A percentile compares a stretch with the other conserved stretches of the same genome.
These are phyloP conservation scores for Syrrhaptes paradoxus DNA, from an alignment of 2,113 vertebrate species.

Conservation along the genomic window DNA sequence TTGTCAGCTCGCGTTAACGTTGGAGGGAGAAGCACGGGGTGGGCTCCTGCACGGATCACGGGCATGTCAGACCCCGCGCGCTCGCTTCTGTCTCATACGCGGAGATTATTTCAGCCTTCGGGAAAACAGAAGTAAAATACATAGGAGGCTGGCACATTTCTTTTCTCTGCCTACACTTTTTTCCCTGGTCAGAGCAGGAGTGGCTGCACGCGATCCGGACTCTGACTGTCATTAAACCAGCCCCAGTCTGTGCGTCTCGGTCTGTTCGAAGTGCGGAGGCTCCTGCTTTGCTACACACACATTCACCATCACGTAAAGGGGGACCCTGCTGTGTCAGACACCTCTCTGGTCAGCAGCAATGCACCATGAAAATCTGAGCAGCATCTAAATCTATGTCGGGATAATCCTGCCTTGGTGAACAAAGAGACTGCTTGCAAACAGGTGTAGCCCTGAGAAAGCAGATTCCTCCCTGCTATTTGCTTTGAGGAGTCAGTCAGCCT, in stretches of 20 bases:
- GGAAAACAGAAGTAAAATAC: conserved; percentile 29
- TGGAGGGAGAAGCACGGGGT: conserved; percentile 32
- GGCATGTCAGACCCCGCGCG: conserved; percentile 23
- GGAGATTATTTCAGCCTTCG: conserved; percentile 52
- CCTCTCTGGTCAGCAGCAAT: not conserved
- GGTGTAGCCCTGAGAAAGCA: not conserved
- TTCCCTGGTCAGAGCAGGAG: not conserved
- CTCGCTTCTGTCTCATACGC: conserved; percentile 12
- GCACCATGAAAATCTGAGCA: not conserved
- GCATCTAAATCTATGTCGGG: not conserved
- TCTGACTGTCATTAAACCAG: not conserved
- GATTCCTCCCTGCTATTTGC: not conserved
- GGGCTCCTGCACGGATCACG: conserved; percentile 18
- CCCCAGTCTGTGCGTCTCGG: not conserved
- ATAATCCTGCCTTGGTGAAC: not conserved
- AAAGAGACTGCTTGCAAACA: conserved; percentile 41
- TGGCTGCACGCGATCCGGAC: fast-evolving
- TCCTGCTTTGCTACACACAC: not conserved
- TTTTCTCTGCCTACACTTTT: not conserved
- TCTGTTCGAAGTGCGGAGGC: not conserved
- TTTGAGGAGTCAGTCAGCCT: not conserved
- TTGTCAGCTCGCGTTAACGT: conserved; percentile 77
- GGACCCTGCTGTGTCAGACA: not conserved
- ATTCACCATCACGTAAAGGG: not conserved
- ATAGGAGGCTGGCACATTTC: not conserved